Evolutionary conservation across 2,888 invertebrate genomes (phyloP).

Genomic region (Drosophila meridiana): DNA sequence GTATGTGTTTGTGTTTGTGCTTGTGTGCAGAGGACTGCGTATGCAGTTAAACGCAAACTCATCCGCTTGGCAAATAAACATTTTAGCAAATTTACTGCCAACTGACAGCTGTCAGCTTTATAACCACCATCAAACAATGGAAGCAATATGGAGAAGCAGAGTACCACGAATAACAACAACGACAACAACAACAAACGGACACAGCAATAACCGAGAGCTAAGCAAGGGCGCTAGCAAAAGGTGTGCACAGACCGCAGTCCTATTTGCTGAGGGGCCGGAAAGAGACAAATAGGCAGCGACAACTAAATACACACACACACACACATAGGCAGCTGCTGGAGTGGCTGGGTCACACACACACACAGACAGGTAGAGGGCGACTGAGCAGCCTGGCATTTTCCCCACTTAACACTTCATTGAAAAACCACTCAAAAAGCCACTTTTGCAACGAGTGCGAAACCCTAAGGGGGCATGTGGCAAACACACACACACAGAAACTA

Average conservation of each 20-base stretch:
- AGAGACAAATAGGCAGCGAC: conserved; percentile 57
- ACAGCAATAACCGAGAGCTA: conserved; percentile 28
- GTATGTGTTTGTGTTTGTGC: conserved; percentile 10
- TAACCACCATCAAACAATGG: conserved; percentile 79
- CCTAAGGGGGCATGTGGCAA: conserved; percentile 29
- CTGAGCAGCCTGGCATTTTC: conserved; percentile 59
- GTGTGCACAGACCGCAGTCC: conserved; percentile 68
- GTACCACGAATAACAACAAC: conserved; percentile 25
- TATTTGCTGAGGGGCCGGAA: conserved; percentile 56
- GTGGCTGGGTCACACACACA: conserved; percentile 44
- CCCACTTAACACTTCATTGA: conserved; percentile 83
- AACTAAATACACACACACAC: conserved; percentile 62
- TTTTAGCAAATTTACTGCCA: conserved; percentile 80
- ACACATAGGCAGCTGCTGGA: conserved; percentile 42
- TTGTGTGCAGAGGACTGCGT: conserved; percentile 41
- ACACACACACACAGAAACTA: conserved; percentile 12
- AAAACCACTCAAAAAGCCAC: conserved; percentile 81
- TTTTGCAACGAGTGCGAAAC: conserved; percentile 59
- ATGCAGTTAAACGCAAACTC: conserved; percentile 77
- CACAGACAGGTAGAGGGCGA: conserved; percentile 26
- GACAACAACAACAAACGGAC: background rate
- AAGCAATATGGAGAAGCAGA: conserved; percentile 27
- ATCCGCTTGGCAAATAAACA: conserved; percentile 80
- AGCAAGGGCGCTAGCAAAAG: conserved; percentile 51
- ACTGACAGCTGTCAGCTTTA: conserved; percentile 83